Evolutionary conservation across 2,888 invertebrate species (phyloP), one percentile per base, ranked within the genome.

Genomic region (Aphodius sticticus): DNA sequence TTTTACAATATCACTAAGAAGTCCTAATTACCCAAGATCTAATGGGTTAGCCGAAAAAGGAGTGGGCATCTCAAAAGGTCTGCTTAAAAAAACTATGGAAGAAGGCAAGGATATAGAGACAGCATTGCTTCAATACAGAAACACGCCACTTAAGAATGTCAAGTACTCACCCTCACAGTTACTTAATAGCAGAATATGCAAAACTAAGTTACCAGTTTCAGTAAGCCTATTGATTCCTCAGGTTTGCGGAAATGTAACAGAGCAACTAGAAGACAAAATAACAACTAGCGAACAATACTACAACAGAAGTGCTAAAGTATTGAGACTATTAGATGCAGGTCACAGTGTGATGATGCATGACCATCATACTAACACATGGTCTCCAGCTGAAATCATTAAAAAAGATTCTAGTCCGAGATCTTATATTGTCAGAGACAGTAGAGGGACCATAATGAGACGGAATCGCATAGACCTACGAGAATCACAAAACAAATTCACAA

Each of bases 11-110:
- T 79, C 77, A 76, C 83, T 82, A 69, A 81, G 82, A 26, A 83
- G 83, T 81, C 83, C 84, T 78, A 79, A 76, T 16, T 72, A 74
- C 14, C 70, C 53, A 4, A 76, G 26, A 16, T 77, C 77, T 9
- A 77, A 70, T 77, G 37, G 37, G 36, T 38, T 16, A 37, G 36
- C 70, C 12, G 84, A 86, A 81, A 82, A 80, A 77, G 80, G 81
- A 16, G 82, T 84, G 9, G 81, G 81, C 3, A 84, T 82, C 70
- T 79, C 79, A 53, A 84, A 84, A 74, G 70, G 53, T 4, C 78
- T 82, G 76, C 16, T 82, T 69, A 80, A 77, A 75, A 82, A 82
- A 78, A 75, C 79, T 76, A 35, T 16, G 3, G 74, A 81, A 7
- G 76, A 26, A 76, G 76, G 76, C 12, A 16, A 37, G 53, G 80